A percentile compares a stretch with the other conserved stretches of the same genome.
Evolutionary conservation across 37 sponge, comb jelly and placozoan genomes (phyloP).

Genomic region (Geodia barretti): DNA sequence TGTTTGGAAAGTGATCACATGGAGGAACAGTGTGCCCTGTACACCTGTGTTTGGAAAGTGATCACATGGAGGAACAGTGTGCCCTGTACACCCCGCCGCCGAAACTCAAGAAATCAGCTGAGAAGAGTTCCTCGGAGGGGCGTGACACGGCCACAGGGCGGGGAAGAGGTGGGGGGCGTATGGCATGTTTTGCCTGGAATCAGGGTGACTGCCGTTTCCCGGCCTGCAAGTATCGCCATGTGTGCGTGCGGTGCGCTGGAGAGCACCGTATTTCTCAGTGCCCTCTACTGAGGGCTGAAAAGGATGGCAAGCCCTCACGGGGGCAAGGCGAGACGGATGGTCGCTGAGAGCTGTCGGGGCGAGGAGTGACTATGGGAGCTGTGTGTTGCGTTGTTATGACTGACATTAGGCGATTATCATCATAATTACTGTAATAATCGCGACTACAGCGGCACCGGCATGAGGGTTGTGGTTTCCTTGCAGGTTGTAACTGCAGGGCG

Average conservation of each 20-base stretch:
- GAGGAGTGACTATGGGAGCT: background rate
- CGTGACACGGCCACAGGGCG: background rate
- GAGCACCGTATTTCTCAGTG: background rate
- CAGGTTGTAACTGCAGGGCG: background rate
- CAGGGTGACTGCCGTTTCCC: background rate
- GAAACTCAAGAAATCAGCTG: background rate
- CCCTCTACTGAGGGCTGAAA: background rate
- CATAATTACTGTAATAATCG: background rate
- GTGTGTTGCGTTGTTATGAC: background rate
- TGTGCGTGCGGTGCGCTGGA: background rate
- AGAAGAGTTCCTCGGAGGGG: background rate
- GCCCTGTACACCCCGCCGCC: background rate
- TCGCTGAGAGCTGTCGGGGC: background rate
- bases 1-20: conserved; percentile 4
- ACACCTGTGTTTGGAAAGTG: background rate
- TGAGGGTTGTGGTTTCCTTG: background rate
- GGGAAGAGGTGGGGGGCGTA: background rate
- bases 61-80: conserved; percentile 11
- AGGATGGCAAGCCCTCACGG: background rate
- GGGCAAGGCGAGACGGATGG: background rate
- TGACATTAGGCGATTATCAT: background rate
- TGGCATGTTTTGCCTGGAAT: conserved; percentile 27
- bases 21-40: conserved; percentile 8
- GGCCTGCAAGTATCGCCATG: conserved; percentile 1
- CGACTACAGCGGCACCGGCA: background rate